Conservation (phyloP, 2,888 invertebrate species). For the Pristionchus japonicus region DNA sequence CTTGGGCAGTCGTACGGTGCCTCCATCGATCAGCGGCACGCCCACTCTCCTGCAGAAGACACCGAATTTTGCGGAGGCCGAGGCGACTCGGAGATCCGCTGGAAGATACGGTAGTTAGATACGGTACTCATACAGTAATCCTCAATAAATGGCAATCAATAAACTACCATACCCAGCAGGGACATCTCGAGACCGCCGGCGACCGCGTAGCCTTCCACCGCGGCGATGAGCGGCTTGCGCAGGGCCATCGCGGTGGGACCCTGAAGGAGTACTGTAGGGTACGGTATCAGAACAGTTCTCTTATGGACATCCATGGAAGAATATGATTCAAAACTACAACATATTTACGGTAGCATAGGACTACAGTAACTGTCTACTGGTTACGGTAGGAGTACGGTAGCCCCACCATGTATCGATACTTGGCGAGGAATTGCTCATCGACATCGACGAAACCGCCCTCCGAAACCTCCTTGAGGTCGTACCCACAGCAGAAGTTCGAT, state of each 20-base stretch:
- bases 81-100: conserved; percentile 87
- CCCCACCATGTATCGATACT: conserved; percentile 60
- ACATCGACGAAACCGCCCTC: conserved; percentile 51
- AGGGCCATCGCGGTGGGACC: conserved; percentile 82
- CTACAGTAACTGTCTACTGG: neutral
- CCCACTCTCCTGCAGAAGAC: conserved; percentile 90
- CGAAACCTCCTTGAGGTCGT: conserved; percentile 85
- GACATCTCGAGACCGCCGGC: conserved; percentile 92
- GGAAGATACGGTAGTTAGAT: neutral
- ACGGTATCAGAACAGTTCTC: too few relatives aligned
- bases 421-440: conserved; percentile 53
- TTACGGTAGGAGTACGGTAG: neutral
- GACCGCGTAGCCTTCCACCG: conserved; percentile 89
- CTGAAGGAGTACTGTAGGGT: conserved; percentile 44
- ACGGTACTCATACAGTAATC: neutral
- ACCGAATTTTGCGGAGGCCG: conserved; percentile 89
- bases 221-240: conserved; percentile 91
- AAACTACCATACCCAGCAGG: conserved; percentile 82
- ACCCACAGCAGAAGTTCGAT: conserved; percentile 94
- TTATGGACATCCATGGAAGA: too few relatives aligned
- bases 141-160: neutral
- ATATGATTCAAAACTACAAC: neutral
- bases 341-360: neutral
- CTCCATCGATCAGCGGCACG: conserved; percentile 87
- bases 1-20: conserved; percentile 87